Evolutionary conservation across 1,140 invertebrate species (phyloP).

Genomic region (Temnothorax curvispinosus): DNA sequence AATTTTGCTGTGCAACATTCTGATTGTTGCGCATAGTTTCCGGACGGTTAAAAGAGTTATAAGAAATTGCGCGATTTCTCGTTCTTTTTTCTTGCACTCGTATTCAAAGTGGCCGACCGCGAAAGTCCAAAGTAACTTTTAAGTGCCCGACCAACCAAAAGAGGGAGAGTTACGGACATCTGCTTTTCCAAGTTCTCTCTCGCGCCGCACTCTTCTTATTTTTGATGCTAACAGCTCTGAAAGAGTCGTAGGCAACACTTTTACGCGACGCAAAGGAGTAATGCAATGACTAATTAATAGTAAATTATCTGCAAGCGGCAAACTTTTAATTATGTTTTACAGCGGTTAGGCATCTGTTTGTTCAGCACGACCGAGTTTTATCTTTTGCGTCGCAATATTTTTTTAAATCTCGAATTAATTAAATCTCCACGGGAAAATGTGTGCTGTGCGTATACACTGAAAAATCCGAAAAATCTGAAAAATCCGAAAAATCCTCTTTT

Average conservation of each 20-base stretch:
- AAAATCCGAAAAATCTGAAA: background rate
- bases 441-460: background rate
- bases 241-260: constrained; percentile 16
- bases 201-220: constrained; percentile 5
- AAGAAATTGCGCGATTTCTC: constrained; percentile 27
- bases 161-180: constrained; percentile 35
- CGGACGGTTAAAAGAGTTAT: constrained; percentile 7
- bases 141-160: constrained; percentile 34
- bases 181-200: constrained; percentile 15
- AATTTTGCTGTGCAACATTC: constrained; percentile 22
- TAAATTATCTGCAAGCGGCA: background rate
- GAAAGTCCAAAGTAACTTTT: constrained; percentile 45
- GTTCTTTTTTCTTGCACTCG: constrained; percentile 6
- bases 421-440: background rate
- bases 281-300: constrained; percentile 27
- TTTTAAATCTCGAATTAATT: constrained; percentile 11
- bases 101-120: constrained; percentile 28
- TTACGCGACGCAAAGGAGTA: background rate
- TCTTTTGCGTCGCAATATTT: background rate
- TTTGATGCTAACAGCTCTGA: constrained; percentile 28
- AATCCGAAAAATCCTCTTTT: constrained; percentile 10
- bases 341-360: background rate
- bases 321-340: constrained; percentile 40
- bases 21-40: background rate
- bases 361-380: background rate